A percentile compares a stretch with the other conserved stretches of the same genome.
Evolutionary conservation across 2,888 invertebrate species (phyloP).

Genomic region (Heliconius sara): DNA sequence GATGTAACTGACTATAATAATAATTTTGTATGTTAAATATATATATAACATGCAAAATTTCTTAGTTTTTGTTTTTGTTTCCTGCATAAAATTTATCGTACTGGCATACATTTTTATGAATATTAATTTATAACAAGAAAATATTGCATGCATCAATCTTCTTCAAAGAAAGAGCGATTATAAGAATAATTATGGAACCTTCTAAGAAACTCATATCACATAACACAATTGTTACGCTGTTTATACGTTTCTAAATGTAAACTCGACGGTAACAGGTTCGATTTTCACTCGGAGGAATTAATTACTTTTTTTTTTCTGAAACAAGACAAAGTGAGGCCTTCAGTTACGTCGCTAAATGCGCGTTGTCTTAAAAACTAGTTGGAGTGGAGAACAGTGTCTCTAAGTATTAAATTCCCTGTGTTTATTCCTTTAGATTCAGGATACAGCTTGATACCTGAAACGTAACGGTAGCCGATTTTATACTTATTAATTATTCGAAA

Average conservation of each 20-base stretch:
- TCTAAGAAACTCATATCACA: conserved; percentile 2
- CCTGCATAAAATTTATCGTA: conserved; percentile 1
- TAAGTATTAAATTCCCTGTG: no score
- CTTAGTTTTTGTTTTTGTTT: background rate
- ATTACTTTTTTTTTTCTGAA: no score
- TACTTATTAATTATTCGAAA: no score
- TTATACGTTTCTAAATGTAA: background rate
- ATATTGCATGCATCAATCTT: conserved; percentile 12
- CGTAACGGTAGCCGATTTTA: no score
- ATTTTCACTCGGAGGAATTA: no score
- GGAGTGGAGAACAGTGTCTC: no score
- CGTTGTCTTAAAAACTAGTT: no score
- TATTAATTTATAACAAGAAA: conserved; percentile 24
- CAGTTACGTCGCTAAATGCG: no score
- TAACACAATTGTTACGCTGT: background rate
- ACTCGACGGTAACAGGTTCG: background rate
- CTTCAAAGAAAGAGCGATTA: conserved; percentile 14
- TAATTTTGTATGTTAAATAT: background rate
- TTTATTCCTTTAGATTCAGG: no score
- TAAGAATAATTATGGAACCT: conserved; percentile 8
- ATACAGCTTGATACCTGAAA: no score
- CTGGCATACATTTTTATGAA: conserved; percentile 18
- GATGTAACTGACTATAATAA: background rate
- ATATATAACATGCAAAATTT: background rate
- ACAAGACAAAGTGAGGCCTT: no score